Percentiles rank a stretch among this genome's conserved stretches.
Conservation (phyloP, 1,140 invertebrate genomes). For the Notospermus geniculatus region DNA sequence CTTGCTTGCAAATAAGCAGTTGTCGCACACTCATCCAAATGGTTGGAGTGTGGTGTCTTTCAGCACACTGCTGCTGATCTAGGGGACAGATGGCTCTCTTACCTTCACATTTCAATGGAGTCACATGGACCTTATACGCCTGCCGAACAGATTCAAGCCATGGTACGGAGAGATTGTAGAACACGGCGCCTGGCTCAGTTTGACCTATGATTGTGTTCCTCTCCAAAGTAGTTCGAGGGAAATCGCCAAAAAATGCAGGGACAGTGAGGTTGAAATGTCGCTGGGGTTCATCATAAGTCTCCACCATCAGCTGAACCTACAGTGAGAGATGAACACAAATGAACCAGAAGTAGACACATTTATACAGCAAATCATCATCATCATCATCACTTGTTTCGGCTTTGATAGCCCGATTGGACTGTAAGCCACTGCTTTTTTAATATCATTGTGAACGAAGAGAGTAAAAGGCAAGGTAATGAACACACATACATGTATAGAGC, state of each 20-base stretch:
- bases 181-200: constrained; percentile 60
- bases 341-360: no score
- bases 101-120: not conserved
- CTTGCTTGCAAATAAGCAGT: no score
- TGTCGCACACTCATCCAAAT: no score
- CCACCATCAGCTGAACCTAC: constrained; percentile 65
- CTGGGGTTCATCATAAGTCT: constrained; percentile 63
- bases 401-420: no score
- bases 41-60: not conserved
- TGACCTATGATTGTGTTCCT: constrained; percentile 51
- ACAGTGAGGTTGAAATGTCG: constrained; percentile 60
- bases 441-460: no score
- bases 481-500: no score
- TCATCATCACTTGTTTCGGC: not conserved
- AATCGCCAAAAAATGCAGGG: constrained; percentile 55
- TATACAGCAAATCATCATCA: constrained; percentile 24
- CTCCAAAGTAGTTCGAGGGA: constrained; percentile 31
- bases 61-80: not conserved
- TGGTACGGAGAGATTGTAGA: constrained; percentile 62
- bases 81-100: not conserved
- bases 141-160: constrained; percentile 63
- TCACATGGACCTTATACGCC: constrained; percentile 53
- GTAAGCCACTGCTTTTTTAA: no score
- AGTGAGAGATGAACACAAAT: constrained; percentile 31
- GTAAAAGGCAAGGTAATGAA: no score